Evolutionary conservation across 2,888 invertebrate species (phyloP), one percentile per base, ranked within the genome.

Genomic region (Drosophila austrosaltans): DNA sequence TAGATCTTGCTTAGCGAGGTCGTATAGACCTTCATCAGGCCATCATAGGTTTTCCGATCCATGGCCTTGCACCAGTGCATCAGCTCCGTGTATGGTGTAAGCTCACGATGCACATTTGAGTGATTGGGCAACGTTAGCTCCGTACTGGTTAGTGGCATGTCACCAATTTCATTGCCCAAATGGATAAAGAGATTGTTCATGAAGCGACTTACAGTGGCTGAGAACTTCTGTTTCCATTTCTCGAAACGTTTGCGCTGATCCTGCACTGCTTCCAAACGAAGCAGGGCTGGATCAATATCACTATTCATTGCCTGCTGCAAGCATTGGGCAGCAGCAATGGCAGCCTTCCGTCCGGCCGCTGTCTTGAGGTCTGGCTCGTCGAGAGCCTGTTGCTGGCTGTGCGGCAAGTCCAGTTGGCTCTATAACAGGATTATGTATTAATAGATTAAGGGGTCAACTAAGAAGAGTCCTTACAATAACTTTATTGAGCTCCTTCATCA

Each of bases 141-240:
- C 7, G 85, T 89, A 58, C 81, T 89, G 8, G 89, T 87, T 40
- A 87, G 36, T 7, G 90, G 83, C 66, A 72, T 87, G 82, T 96
- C 96, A 0, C 95, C 96, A 72, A 95, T 93, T 90, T 96, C 95
- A 89, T 96, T 96, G 16, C 95, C 98, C 93, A 98, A 95, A 93
- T 99, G 98, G 88, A 98, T 97, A 82, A 99, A 98, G 62, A 98
- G 94, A 93, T 99, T 98, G 92, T 98, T 98, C 61, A 99, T 94
- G 92, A 99, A 98, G 22, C 98, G 95, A 71, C 96, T 96, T 63
- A 99, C 95, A 54, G 96, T 95, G 66, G 96, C 95, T 0, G 97
- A 96, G 91, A 98, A 97, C 91, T 95, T 95, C 42, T 94, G 94
- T 89, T 95, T 95, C 88, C 96, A 94, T 89, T 96, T 96, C 75